Conservation (phyloP, 2,113 vertebrate genomes). For the Pelobates fuscus region DNA sequence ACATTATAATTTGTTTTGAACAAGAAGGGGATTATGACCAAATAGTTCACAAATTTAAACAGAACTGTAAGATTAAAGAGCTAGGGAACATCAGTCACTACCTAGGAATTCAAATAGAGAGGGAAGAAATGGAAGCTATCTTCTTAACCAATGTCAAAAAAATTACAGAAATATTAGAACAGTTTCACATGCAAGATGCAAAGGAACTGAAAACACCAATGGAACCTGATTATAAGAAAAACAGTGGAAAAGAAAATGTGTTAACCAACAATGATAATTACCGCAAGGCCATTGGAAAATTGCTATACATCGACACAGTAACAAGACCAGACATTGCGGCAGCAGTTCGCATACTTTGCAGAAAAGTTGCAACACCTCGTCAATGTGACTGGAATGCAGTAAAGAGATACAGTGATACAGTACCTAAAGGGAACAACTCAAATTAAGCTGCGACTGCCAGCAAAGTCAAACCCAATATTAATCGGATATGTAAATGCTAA, state of each 20-base stretch:
- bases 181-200: constrained; percentile 6
- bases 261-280: constrained; percentile 14
- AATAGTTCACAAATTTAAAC: no score
- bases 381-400: neutral
- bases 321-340: neutral
- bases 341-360: neutral
- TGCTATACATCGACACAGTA: no score
- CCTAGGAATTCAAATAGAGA: neutral
- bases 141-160: neutral
- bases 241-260: constrained; percentile 8
- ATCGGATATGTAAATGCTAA: neutral
- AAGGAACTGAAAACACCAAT: constrained; percentile 6
- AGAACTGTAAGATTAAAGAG: no score
- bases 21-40: neutral
- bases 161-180: neutral
- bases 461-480: neutral
- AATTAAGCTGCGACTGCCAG: neutral
- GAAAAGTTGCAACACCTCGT: neutral
- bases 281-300: neutral
- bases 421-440: neutral
- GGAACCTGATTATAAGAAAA: constrained; percentile 2
- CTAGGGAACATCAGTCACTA: neutral
- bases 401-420: neutral
- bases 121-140: neutral
- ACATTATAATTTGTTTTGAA: neutral